Percentiles rank a stretch among this genome's conserved stretches.
phyloP scores from a whole-genome alignment of 2,888 invertebrate genomes.

The Eupithecia dodoneata region DNA sequence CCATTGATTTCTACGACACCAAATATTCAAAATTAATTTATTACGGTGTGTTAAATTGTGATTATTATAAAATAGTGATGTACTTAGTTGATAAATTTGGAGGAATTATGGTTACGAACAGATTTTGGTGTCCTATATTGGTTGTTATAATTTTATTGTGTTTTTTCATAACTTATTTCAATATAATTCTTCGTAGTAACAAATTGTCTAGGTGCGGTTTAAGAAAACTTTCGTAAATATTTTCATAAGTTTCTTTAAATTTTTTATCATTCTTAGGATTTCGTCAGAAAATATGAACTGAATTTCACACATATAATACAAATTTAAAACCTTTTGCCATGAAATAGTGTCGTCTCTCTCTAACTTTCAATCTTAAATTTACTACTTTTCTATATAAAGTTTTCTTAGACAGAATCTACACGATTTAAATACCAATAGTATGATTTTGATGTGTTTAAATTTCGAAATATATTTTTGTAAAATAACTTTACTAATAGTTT shows the following conservation, averaged over 20 bases:
- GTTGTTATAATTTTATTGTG: constrained; percentile 7
- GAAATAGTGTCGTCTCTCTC: background rate
- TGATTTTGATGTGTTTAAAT: constrained; percentile 27
- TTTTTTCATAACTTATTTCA: background rate
- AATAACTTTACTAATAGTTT: constrained; percentile 13
- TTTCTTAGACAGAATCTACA: constrained; percentile 16
- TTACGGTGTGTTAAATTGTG: constrained; percentile 17
- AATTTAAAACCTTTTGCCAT: background rate
- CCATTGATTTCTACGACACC: constrained; percentile 42
- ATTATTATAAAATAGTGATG: constrained; percentile 28
- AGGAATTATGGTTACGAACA: background rate
- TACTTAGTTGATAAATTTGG: constrained; percentile 15
- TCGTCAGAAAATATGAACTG: background rate
- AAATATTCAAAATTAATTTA: constrained; percentile 28
- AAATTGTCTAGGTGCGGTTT: constrained; percentile 15
- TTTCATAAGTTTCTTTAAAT: background rate
- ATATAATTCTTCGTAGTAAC: background rate
- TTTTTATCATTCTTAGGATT: background rate
- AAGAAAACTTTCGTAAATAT: background rate
- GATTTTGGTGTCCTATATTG: constrained; percentile 20
- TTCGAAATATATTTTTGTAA: constrained; percentile 22
- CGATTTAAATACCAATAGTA: constrained; percentile 6
- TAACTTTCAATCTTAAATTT: background rate
- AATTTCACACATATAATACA: background rate
- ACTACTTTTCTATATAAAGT: background rate